Conservation (phyloP, 2,797 vertebrate genomes). For the Emys orbicularis region DNA sequence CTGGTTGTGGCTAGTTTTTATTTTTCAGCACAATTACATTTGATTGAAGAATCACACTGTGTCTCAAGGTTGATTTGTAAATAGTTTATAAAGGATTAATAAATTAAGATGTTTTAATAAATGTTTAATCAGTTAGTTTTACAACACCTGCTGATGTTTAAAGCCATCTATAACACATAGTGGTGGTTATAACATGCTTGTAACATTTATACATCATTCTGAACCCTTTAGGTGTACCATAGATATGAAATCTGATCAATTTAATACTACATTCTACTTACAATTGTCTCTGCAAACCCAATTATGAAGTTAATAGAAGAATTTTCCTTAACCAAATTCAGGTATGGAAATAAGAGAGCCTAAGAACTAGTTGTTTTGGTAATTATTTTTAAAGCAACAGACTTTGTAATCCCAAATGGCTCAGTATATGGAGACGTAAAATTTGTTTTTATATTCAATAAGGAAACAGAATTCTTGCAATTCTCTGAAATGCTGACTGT, state of each 20-base stretch:
- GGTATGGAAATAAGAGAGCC: not conserved
- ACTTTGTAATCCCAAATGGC: not conserved
- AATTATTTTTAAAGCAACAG: not conserved
- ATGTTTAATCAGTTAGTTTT: not conserved
- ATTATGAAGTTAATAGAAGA: not conserved
- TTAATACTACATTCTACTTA: not conserved
- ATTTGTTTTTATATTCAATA: not conserved
- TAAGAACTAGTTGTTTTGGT: not conserved
- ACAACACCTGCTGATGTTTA: not conserved
- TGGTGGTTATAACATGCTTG: not conserved
- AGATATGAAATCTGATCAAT: not conserved
- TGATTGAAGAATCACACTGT: not conserved
- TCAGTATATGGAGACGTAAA: not conserved
- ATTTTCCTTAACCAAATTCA: not conserved
- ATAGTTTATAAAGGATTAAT: not conserved
- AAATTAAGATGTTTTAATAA: not conserved
- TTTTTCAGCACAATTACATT: constrained; percentile 20
- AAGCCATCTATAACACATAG: not conserved
- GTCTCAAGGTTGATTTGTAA: not conserved
- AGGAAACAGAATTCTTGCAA: not conserved
- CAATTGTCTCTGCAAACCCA: not conserved
- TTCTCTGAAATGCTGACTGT: not conserved
- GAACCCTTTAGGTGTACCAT: not conserved
- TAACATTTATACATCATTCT: not conserved
- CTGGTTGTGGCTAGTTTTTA: constrained; percentile 23